A percentile compares a stretch with the other conserved stretches of the same genome.
Evolutionary conservation across 1,140 invertebrate genomes (phyloP).

Genomic region (Heliconius himera): DNA sequence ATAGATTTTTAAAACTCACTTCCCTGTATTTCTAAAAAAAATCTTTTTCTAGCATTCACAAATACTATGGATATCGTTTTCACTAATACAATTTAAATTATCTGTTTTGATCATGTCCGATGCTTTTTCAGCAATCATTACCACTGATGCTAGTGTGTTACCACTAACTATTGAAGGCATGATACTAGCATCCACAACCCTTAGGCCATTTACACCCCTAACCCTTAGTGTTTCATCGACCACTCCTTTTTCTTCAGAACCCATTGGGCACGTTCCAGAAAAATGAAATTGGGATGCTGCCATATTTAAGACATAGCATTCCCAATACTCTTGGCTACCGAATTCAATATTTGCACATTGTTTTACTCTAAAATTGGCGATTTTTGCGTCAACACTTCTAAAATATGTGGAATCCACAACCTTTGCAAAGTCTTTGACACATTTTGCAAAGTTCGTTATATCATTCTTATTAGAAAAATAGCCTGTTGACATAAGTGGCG

Average conservation of each 20-base stretch:
- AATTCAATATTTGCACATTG: slow-evolving; percentile 82
- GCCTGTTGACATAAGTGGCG: slow-evolving; percentile 93
- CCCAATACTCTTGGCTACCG: slow-evolving; percentile 86
- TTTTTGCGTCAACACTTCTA: slow-evolving; percentile 72
- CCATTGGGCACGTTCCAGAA: slow-evolving; percentile 84
- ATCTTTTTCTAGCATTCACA: neutral
- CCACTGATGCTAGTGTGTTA: slow-evolving; percentile 60
- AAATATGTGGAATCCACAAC: slow-evolving; percentile 82
- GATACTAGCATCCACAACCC: slow-evolving; percentile 63
- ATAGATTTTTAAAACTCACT: neutral
- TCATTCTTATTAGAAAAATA: slow-evolving; percentile 91
- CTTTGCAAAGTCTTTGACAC: slow-evolving; percentile 84
- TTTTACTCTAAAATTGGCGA: slow-evolving; percentile 65
- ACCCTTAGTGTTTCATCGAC: slow-evolving; percentile 81
- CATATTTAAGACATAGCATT: slow-evolving; percentile 68
- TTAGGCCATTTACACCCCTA: slow-evolving; percentile 75
- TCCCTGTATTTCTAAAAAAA: neutral
- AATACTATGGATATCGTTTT: neutral
- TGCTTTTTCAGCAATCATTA: slow-evolving; percentile 87
- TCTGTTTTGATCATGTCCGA: slow-evolving; percentile 84
- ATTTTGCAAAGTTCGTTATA: slow-evolving; percentile 88
- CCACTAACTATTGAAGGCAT: slow-evolving; percentile 63
- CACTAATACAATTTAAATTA: neutral
- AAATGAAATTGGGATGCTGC: slow-evolving; percentile 65
- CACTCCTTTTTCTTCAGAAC: slow-evolving; percentile 81